These are phyloP conservation scores for Drosophila kikkawai DNA, from an alignment of 1,140 invertebrate species.

Conservation along the genomic window DNA sequence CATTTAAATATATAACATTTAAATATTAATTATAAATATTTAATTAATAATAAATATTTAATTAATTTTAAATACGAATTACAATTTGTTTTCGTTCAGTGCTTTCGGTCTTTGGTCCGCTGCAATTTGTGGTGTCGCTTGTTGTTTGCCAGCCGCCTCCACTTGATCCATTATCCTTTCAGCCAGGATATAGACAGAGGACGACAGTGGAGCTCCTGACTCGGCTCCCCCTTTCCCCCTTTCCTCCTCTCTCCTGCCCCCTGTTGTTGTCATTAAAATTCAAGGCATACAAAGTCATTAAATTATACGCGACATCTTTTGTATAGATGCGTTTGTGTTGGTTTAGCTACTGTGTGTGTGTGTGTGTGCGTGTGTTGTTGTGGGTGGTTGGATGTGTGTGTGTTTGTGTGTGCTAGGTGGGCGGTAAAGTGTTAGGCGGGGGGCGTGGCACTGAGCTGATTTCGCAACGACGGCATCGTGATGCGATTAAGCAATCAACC, in stretches of 20 bases:
- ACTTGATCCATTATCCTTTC: conserved; percentile 81
- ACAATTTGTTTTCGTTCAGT: conserved; percentile 6
- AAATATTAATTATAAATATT: neutral
- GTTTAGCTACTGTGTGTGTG: conserved; percentile 1
- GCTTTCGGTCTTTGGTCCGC: conserved; percentile 34
- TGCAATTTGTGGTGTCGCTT: conserved; percentile 81
- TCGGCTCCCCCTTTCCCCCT: conserved; percentile 11
- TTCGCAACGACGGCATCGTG: conserved; percentile 65
- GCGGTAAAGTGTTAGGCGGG: conserved; percentile 29
- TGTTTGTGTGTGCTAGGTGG: neutral
- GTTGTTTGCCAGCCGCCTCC: conserved; percentile 70
- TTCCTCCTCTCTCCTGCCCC: conserved; percentile 13
- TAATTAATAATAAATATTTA: neutral
- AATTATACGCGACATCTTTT: conserved; percentile 84
- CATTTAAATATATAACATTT: neutral
- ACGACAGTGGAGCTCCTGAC: conserved; percentile 21
- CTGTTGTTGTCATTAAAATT: conserved; percentile 81
- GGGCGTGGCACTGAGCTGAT: conserved; percentile 67
- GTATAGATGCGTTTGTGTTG: conserved; percentile 47
- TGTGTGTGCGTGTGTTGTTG: neutral
- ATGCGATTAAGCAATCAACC: conserved; percentile 83
- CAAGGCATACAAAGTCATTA: conserved; percentile 84
- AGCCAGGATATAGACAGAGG: conserved; percentile 21
- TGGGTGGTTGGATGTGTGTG: conserved; percentile 2
- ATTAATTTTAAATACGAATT: neutral